These are phyloP conservation scores for Drosophila anceps DNA, from an alignment of 2,888 invertebrate genomes.

Conservation along the genomic window DNA sequence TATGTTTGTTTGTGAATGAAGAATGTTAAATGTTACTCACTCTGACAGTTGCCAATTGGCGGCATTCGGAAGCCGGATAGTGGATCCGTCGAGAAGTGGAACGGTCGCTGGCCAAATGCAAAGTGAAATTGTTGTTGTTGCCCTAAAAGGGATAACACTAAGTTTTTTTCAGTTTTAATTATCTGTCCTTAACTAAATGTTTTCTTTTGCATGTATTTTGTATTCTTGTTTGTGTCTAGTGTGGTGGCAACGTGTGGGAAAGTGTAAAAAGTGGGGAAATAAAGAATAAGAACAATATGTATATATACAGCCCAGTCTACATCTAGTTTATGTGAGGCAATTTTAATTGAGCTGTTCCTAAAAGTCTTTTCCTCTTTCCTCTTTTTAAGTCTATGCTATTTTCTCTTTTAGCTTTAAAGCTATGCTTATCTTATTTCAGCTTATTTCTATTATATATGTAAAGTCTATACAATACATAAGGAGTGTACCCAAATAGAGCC, in stretches of 20 bases:
- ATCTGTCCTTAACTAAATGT: conserved; percentile 84
- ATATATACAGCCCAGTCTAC: no score
- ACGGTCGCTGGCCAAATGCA: conserved; percentile 94
- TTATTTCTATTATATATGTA: no score
- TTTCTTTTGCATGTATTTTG: conserved; percentile 14
- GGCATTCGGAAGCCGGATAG: conserved; percentile 95
- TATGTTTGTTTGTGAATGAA: conserved; percentile 6
- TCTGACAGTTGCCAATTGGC: conserved; percentile 95
- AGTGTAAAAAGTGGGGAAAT: background rate
- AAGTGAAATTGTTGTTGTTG: conserved; percentile 98
- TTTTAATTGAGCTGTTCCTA: no score
- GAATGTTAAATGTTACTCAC: conserved; percentile 88
- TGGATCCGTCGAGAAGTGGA: conserved; percentile 94
- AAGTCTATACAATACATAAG: no score
- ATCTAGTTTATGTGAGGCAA: no score
- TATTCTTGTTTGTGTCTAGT: background rate
- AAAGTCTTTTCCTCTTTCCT: no score
- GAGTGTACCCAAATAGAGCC: no score
- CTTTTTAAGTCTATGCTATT: no score
- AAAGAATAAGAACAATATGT: no score
- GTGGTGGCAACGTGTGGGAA: background rate
- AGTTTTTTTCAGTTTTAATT: conserved; percentile 86
- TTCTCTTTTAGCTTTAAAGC: no score
- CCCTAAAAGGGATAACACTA: conserved; percentile 96
- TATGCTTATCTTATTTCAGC: no score